phyloP scores from a whole-genome alignment of 2,888 invertebrate genomes.

The Agrotis puta region DNA sequence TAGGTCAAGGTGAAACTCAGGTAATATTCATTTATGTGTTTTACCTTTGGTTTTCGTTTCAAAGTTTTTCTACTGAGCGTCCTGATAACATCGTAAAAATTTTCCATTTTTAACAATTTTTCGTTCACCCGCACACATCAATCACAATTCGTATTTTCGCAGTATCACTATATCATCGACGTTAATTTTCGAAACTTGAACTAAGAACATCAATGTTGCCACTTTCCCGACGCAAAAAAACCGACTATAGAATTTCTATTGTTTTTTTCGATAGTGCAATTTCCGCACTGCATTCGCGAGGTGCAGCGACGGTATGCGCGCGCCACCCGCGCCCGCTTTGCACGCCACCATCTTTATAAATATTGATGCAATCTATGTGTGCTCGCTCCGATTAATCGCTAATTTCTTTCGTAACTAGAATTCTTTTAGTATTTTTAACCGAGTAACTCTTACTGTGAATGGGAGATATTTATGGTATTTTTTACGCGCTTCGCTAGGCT shows the following conservation, averaged over 20 bases:
- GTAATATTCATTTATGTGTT: constrained; percentile 37
- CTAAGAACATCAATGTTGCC: constrained; percentile 56
- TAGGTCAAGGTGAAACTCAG: constrained; percentile 36
- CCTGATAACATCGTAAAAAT: constrained; percentile 85
- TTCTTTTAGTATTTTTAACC: constrained; percentile 68
- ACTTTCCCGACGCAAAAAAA: constrained; percentile 66
- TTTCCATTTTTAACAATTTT: constrained; percentile 78
- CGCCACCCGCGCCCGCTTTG: constrained; percentile 72
- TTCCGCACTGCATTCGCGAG: constrained; percentile 84
- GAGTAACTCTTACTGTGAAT: constrained; percentile 62
- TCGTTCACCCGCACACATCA: constrained; percentile 57
- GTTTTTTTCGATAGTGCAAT: constrained; percentile 67
- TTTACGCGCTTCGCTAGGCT: constrained; percentile 26
- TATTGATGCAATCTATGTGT: constrained; percentile 88
- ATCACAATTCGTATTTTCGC: constrained; percentile 58
- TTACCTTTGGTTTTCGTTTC: constrained; percentile 87
- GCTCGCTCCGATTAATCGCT: constrained; percentile 86
- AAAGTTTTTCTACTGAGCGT: constrained; percentile 87
- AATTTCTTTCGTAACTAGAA: constrained; percentile 81
- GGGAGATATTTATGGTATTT: constrained; percentile 53
- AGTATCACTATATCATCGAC: constrained; percentile 56
- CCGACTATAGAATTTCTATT: constrained; percentile 59
- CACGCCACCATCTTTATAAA: constrained; percentile 82
- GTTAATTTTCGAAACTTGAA: constrained; percentile 57
- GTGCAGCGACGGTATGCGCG: constrained; percentile 83